Percentiles rank a stretch among this genome's conserved stretches.
These are phyloP conservation scores for Pelagia noctiluca DNA, from an alignment of 30 jellyfish, hydroid and myxozoan species.

Conservation along the genomic window DNA sequence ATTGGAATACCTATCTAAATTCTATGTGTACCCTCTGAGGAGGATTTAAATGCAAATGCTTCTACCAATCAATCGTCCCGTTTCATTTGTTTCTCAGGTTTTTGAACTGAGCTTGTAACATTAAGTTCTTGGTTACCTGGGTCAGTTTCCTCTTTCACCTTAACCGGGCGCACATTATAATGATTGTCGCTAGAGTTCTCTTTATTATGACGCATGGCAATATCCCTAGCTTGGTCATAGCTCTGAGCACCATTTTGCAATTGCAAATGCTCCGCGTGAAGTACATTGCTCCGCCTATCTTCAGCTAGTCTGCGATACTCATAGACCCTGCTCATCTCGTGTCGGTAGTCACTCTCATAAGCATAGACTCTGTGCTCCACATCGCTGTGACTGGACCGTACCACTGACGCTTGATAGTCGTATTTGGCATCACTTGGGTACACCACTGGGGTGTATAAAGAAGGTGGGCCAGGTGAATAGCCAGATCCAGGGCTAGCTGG, in stretches of 20 bases:
- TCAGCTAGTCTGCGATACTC: constrained; percentile 37
- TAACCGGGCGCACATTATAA: background rate
- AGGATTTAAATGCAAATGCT: no score
- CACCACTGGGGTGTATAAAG: constrained; percentile 64
- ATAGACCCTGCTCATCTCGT: constrained; percentile 16
- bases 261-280: constrained; percentile 1
- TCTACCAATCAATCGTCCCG: background rate
- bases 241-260: constrained; percentile 51
- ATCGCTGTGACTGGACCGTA: background rate
- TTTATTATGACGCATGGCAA: constrained; percentile 37
- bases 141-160: constrained; percentile 22
- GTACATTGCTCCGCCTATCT: constrained; percentile 29
- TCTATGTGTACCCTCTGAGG: no score
- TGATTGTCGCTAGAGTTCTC: constrained; percentile 38
- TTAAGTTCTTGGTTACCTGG: constrained; percentile 47
- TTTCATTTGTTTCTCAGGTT: background rate
- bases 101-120: constrained; percentile 48
- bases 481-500: constrained; percentile 59
- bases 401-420: constrained; percentile 1
- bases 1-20: no score
- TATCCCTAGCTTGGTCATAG: constrained; percentile 55
- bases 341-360: constrained; percentile 26
- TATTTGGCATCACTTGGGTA: constrained; percentile 64
- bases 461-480: constrained; percentile 69
- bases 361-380: constrained; percentile 4